phyloP scores from a whole-genome alignment of 2,888 invertebrate genomes.

The Bellardia pandia region DNA sequence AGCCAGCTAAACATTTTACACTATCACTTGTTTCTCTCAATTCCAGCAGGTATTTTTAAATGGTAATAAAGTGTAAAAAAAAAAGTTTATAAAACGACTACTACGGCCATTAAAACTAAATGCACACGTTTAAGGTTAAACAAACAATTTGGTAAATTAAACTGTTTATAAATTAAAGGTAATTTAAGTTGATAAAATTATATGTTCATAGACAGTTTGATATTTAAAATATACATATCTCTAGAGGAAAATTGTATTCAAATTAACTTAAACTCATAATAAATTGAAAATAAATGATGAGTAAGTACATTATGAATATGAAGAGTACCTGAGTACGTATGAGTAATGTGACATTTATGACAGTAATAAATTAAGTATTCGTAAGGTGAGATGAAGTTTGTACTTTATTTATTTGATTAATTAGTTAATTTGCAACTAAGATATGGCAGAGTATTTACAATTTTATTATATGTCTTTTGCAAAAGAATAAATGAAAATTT shows the following conservation, averaged over 20 bases:
- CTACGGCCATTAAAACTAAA: conserved; percentile 17
- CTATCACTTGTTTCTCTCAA: conserved; percentile 39
- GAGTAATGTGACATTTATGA: not conserved
- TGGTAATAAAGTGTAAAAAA: conserved; percentile 45
- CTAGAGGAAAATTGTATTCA: conserved; percentile 21
- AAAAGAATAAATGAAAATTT: too few species aligned
- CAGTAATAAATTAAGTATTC: not conserved
- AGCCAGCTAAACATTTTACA: not conserved
- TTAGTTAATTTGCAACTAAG: too few species aligned
- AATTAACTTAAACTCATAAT: conserved; percentile 37
- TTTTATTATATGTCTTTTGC: too few species aligned
- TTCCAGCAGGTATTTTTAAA: conserved; percentile 62
- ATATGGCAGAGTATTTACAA: too few species aligned
- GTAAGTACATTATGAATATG: not conserved
- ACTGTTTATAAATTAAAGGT: conserved; percentile 41
- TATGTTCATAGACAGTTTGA: not conserved
- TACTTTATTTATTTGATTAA: too few species aligned
- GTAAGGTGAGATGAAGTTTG: not conserved
- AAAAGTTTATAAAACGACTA: conserved; percentile 6
- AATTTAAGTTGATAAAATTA: not conserved
- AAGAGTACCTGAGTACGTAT: not conserved
- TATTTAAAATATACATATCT: conserved; percentile 20
- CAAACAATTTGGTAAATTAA: conserved; percentile 42
- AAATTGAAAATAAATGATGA: conserved; percentile 32
- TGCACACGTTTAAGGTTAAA: conserved; percentile 33